Evolutionary conservation across 2,113 vertebrate species (phyloP).

Genomic region (Tupaia chinensis): DNA sequence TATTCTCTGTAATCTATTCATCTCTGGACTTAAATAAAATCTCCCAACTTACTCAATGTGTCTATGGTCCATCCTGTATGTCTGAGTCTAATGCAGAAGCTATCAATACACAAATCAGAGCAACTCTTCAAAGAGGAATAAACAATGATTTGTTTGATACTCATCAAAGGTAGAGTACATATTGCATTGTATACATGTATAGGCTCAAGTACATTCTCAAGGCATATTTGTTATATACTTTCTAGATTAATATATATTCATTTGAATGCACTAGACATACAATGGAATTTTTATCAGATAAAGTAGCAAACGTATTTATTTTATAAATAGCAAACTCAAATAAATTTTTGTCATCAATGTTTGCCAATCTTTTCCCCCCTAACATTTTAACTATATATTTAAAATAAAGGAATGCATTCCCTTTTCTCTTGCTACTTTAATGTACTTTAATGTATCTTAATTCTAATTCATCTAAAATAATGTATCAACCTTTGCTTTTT

Average conservation of each 20-base stretch:
- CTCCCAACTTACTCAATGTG: neutral
- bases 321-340: neutral
- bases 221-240: neutral
- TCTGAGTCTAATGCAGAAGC: neutral
- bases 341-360: neutral
- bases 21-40: neutral
- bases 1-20: neutral
- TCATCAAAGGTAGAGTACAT: neutral
- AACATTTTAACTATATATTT: neutral
- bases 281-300: neutral
- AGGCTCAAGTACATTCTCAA: neutral
- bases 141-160: neutral
- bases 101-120: neutral
- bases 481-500: neutral
- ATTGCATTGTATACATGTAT: neutral
- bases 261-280: neutral
- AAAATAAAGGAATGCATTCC: neutral
- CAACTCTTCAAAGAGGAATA: neutral
- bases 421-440: neutral
- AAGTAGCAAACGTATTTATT: neutral
- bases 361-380: neutral
- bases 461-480: neutral
- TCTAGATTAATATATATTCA: neutral
- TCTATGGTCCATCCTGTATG: neutral
- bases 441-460: neutral